Percentiles rank a stretch among this genome's conserved stretches.
Conservation (phyloP, 2,113 vertebrate genomes). For the Sapayoa aenigma region DNA sequence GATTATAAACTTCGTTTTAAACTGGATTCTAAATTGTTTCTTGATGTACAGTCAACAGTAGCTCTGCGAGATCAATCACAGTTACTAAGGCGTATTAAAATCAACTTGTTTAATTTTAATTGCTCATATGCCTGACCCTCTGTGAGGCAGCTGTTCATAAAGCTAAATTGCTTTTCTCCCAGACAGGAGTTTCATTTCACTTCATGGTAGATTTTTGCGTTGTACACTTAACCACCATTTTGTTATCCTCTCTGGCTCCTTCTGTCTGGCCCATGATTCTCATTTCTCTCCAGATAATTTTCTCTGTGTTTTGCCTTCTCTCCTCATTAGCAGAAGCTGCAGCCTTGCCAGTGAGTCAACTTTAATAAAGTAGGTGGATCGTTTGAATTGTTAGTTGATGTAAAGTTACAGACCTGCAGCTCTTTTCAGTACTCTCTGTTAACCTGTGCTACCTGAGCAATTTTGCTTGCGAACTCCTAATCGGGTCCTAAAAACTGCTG, state of each 20-base stretch:
- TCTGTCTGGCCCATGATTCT: neutral
- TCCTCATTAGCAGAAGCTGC: constrained; percentile 14
- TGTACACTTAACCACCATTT: neutral
- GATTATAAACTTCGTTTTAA: constrained; percentile 73
- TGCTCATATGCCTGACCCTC: constrained; percentile 55
- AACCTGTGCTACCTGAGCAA: neutral
- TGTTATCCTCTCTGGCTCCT: neutral
- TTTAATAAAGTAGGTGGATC: constrained; percentile 33
- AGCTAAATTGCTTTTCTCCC: constrained; percentile 58
- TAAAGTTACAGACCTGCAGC: neutral
- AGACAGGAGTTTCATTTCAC: constrained; percentile 31
- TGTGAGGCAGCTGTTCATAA: constrained; percentile 47
- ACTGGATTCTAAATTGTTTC: constrained; percentile 66
- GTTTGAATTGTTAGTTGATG: constrained; percentile 32
- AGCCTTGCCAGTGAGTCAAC: neutral
- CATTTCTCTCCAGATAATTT: neutral
- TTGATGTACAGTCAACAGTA: constrained; percentile 67
- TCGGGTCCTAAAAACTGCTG: neutral
- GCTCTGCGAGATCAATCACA: constrained; percentile 62
- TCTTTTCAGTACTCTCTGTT: neutral
- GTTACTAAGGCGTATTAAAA: constrained; percentile 67
- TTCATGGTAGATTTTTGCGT: neutral
- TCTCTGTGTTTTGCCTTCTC: neutral
- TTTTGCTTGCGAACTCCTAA: neutral
- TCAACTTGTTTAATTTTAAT: constrained; percentile 73